Evolutionary conservation across 2,888 invertebrate genomes (phyloP).

Genomic region (Hipparchia semele): DNA sequence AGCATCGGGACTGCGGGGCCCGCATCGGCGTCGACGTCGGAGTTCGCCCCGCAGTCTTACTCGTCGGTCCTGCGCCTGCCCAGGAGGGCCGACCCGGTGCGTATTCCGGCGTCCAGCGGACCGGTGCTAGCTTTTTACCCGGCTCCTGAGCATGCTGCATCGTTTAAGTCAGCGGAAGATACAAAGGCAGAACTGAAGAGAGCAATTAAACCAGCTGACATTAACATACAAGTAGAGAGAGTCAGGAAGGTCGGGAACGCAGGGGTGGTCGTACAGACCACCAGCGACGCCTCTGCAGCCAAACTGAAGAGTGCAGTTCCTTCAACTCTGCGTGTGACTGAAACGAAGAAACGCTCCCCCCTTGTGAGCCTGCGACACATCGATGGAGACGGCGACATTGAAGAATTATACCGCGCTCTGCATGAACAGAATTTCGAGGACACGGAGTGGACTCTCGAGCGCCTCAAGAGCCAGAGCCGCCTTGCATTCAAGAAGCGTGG

Average conservation of each 20-base stretch:
- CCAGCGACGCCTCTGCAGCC: constrained; percentile 2
- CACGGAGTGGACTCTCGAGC: not conserved
- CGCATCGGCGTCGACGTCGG: not conserved
- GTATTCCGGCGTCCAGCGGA: not conserved
- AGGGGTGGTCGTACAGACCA: constrained; percentile 31
- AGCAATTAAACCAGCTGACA: not conserved
- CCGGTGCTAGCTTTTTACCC: not conserved
- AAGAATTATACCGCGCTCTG: constrained; percentile 5
- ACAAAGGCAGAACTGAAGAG: not conserved
- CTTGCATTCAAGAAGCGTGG: constrained; percentile 22
- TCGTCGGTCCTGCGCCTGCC: not conserved
- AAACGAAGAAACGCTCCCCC: constrained; percentile 10
- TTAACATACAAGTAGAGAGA: not conserved
- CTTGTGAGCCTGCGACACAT: constrained; percentile 2
- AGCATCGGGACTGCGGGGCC: not conserved
- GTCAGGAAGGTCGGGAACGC: too few relatives aligned
- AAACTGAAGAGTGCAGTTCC: constrained; percentile 31
- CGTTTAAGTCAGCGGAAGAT: not conserved
- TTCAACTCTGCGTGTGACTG: not conserved
- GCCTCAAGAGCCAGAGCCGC: not conserved
- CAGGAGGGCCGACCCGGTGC: not conserved
- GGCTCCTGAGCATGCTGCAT: not conserved
- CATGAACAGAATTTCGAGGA: constrained; percentile 20
- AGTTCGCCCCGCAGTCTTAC: too few relatives aligned
- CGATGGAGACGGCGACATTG: not conserved